Evolutionary conservation across 2,888 invertebrate genomes (phyloP).

Genomic region (Aphidoletes aphidimyza): DNA sequence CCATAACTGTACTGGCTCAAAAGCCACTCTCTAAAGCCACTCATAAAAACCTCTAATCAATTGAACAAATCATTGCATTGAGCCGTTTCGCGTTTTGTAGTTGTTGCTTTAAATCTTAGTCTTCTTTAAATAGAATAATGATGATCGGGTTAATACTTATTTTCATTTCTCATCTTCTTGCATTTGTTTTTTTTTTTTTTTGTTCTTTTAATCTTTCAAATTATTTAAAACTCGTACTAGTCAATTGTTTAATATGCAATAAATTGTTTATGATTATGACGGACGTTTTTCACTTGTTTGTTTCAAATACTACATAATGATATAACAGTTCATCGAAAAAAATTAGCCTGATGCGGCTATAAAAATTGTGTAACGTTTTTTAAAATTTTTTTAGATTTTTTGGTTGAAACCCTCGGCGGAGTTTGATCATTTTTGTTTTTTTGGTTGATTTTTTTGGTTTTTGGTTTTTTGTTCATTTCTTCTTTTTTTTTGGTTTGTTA

Average conservation of each 20-base stretch:
- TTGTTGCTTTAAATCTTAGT: not conserved
- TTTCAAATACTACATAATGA: slow-evolving; percentile 45
- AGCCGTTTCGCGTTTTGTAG: not conserved
- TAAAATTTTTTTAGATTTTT: not conserved
- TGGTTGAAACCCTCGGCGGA: slow-evolving; percentile 27
- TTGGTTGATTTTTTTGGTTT: too few species aligned
- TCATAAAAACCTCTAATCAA: not conserved
- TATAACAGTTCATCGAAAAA: slow-evolving; percentile 43
- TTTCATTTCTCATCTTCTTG: not conserved
- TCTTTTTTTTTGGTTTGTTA: not conserved
- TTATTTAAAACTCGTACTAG: slow-evolving; percentile 28
- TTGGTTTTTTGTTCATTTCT: too few species aligned
- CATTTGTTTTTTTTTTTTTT: not conserved
- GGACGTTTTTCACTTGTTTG: slow-evolving; percentile 47
- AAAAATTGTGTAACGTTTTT: slow-evolving; percentile 46
- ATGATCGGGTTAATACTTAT: slow-evolving; percentile 1
- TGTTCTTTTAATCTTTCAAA: not conserved
- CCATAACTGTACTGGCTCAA: too few species aligned
- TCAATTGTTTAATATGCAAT: slow-evolving; percentile 1
- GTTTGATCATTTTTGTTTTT: too few species aligned
- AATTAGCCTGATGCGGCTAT: slow-evolving; percentile 45
- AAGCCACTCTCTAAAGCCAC: too few species aligned
- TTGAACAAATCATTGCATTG: not conserved
- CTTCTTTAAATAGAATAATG: slow-evolving; percentile 6
- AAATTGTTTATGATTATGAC: slow-evolving; percentile 46